A percentile compares a stretch with the other conserved stretches of the same genome.
Evolutionary conservation across 2,888 invertebrate genomes (phyloP).

Genomic region (Desoria tigrina): DNA sequence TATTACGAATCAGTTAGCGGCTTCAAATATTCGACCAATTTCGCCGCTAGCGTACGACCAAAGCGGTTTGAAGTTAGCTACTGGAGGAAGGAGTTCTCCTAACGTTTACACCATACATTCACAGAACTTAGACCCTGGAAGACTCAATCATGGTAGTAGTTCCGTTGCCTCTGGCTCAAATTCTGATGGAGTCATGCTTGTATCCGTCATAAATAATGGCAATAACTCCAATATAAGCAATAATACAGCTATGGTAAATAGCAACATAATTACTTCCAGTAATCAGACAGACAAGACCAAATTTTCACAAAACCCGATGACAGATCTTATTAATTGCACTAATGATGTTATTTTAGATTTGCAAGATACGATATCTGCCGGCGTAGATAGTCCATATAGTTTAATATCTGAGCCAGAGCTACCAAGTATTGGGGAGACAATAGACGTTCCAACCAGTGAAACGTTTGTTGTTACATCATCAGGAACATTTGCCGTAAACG

Average conservation of each 20-base stretch:
- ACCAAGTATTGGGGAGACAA: conserved; percentile 48
- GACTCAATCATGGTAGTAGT: neutral
- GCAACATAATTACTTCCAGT: conserved; percentile 6
- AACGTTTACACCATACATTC: neutral
- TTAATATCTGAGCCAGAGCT: conserved; percentile 48
- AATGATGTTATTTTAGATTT: conserved; percentile 48
- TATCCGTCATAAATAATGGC: conserved; percentile 21
- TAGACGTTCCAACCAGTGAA: conserved; percentile 46
- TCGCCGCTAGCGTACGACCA: conserved; percentile 46
- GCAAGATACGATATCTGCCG: conserved; percentile 45
- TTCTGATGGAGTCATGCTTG: conserved; percentile 8
- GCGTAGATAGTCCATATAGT: conserved; percentile 46
- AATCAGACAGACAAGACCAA: neutral
- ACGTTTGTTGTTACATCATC: neutral
- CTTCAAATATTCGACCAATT: conserved; percentile 53
- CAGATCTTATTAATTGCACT: conserved; percentile 40
- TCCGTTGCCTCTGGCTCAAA: neutral
- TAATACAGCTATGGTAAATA: neutral
- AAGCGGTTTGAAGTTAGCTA: conserved; percentile 4
- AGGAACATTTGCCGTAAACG: neutral
- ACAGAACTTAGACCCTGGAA: neutral
- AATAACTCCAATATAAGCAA: neutral
- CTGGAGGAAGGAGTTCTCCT: conserved; percentile 25
- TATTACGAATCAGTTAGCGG: conserved; percentile 52
- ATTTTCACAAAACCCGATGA: conserved; percentile 35